These are phyloP conservation scores for Capitella teleta DNA, from an alignment of 1,140 invertebrate genomes.

Conservation along the genomic window DNA sequence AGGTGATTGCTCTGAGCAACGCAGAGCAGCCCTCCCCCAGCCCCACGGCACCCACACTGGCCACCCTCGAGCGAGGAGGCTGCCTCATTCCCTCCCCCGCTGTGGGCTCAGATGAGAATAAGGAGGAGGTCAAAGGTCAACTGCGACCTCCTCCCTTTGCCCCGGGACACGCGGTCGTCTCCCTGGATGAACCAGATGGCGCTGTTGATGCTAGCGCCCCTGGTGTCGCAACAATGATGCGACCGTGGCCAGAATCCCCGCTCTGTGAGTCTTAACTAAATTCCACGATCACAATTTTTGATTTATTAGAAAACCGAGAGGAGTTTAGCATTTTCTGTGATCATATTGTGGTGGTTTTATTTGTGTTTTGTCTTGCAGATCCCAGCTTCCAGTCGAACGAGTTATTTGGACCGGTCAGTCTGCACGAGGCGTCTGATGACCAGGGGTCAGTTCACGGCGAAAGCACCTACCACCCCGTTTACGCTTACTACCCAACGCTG, in stretches of 20 bases:
- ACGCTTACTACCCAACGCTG: constrained; percentile 4
- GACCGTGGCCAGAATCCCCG: not conserved
- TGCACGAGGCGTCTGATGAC: constrained; percentile 6
- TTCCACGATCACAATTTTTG: not conserved
- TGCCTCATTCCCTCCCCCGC: not conserved
- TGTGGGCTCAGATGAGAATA: not conserved
- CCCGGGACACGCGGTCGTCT: not conserved
- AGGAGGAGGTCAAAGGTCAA: not conserved
- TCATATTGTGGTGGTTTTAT: not conserved
- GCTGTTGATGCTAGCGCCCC: not conserved
- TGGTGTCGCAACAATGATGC: not conserved
- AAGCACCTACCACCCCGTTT: constrained; percentile 4
- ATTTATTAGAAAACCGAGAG: not conserved
- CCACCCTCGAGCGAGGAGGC: not conserved
- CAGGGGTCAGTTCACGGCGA: constrained; percentile 2
- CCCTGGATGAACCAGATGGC: not conserved
- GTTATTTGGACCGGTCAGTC: constrained; percentile 7
- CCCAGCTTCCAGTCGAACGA: constrained; percentile 1
- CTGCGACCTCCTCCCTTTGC: constrained; percentile 1
- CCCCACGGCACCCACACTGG: constrained; percentile 1
- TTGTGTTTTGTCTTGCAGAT: constrained; percentile 2
- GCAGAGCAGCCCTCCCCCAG: not conserved
- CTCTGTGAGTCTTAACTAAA: not conserved
- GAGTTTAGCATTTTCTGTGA: not conserved
- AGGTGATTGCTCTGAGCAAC: not conserved